These are phyloP conservation scores for Characodon lateralis DNA, from an alignment of 2,797 vertebrate genomes.

Conservation along the genomic window DNA sequence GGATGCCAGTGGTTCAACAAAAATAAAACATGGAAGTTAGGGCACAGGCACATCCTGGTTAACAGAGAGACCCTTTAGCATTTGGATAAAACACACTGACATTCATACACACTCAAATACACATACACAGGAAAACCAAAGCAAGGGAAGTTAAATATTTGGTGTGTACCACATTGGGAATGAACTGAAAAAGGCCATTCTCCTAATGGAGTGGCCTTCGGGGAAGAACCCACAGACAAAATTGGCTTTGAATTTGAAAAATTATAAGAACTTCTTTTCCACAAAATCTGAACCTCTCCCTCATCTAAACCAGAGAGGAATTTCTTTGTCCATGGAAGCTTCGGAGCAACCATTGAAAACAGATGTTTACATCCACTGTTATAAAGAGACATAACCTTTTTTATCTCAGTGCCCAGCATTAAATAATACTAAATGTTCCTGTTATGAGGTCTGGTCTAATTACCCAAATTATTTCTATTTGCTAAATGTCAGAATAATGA, in stretches of 20 bases:
- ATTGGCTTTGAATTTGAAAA: constrained; percentile 5
- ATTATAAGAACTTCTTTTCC: background rate
- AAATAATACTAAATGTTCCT: background rate
- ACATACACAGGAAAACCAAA: constrained; percentile 24
- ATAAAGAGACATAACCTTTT: background rate
- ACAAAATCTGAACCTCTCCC: background rate
- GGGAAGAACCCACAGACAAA: constrained; percentile 16
- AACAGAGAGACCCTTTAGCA: constrained; percentile 24
- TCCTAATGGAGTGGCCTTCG: background rate
- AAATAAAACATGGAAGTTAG: constrained; percentile 44
- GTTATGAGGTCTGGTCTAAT: background rate
- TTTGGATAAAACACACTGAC: constrained; percentile 20
- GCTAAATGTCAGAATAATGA: background rate
- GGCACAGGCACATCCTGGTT: constrained; percentile 33
- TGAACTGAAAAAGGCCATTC: constrained; percentile 1
- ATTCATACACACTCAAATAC: constrained; percentile 1
- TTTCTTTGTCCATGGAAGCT: background rate
- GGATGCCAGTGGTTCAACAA: constrained; percentile 17
- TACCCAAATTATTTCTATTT: background rate
- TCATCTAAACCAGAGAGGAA: background rate
- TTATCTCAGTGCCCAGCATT: background rate
- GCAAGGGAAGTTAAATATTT: constrained; percentile 20
- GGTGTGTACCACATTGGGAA: constrained; percentile 15
- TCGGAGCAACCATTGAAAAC: background rate
- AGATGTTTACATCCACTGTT: background rate